Conservation (phyloP, 2,888 invertebrate genomes). For the Chrysotoxum bicinctum region DNA sequence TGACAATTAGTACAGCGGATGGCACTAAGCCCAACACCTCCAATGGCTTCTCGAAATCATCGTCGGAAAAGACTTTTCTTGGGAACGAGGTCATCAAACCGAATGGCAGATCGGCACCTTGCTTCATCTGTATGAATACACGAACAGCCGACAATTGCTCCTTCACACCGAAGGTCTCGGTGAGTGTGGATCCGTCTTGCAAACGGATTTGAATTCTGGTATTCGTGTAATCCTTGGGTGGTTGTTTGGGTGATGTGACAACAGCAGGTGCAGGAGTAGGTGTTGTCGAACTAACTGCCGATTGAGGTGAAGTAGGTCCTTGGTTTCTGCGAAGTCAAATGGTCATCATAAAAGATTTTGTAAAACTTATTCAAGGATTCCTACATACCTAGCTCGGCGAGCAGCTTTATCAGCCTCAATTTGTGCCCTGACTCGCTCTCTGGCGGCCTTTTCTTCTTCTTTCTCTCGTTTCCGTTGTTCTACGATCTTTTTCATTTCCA, state of each 20-base stretch:
- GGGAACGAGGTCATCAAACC: conserved; percentile 96
- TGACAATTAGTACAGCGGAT: conserved; percentile 91
- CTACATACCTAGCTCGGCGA: conserved; percentile 85
- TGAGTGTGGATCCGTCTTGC: conserved; percentile 88
- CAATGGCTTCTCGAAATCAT: conserved; percentile 94
- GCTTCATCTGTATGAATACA: conserved; percentile 92
- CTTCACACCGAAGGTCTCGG: conserved; percentile 90
- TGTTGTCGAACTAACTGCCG: conserved; percentile 79
- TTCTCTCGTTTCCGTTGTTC: conserved; percentile 94
- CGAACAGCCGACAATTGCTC: conserved; percentile 96
- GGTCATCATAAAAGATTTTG: not conserved
- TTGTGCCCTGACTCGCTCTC: conserved; percentile 92
- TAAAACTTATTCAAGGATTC: not conserved
- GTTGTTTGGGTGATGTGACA: conserved; percentile 75
- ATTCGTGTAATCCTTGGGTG: conserved; percentile 85
- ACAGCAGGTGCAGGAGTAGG: conserved; percentile 74
- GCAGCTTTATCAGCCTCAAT: conserved; percentile 96
- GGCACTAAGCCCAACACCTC: conserved; percentile 92
- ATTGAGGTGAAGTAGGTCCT: conserved; percentile 65
- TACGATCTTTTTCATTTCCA: conserved; percentile 81
- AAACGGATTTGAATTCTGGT: conserved; percentile 90
- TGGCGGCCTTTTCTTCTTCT: conserved; percentile 92
- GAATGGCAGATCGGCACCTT: conserved; percentile 88
- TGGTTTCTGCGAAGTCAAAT: conserved; percentile 44
- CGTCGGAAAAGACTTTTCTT: conserved; percentile 90